These are phyloP conservation scores for Panzeria rudis DNA, from an alignment of 2,888 invertebrate species.

Conservation along the genomic window DNA sequence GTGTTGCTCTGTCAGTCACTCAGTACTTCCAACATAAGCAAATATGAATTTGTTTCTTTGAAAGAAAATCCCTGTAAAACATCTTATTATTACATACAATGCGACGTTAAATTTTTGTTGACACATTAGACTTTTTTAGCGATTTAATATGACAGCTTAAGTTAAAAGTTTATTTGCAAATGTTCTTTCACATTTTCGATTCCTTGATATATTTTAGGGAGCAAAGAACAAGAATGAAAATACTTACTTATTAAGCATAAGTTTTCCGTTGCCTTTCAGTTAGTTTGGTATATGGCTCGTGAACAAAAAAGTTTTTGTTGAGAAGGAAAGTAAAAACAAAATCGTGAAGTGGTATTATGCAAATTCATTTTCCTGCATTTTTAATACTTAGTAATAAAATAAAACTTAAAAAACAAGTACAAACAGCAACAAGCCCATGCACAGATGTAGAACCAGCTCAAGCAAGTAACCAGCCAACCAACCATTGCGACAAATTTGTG, in stretches of 20 bases:
- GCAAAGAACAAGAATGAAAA: not conserved
- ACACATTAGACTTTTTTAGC: not conserved
- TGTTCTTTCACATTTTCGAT: slow-evolving; percentile 31
- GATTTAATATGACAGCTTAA: slow-evolving; percentile 15
- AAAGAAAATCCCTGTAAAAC: not conserved
- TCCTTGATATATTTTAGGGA: not conserved
- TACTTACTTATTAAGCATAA: not conserved
- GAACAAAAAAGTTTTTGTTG: slow-evolving; percentile 39
- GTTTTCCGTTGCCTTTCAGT: slow-evolving; percentile 4
- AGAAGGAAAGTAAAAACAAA: not conserved
- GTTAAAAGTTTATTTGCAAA: slow-evolving; percentile 1
- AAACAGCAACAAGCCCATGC: not conserved
- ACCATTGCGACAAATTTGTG: slow-evolving; percentile 57
- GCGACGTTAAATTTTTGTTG: not conserved
- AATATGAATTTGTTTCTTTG: not conserved
- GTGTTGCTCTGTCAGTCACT: too few species aligned
- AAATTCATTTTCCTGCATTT: slow-evolving; percentile 37
- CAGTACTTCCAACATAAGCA: too few species aligned
- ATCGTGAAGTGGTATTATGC: slow-evolving; percentile 54
- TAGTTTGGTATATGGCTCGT: slow-evolving; percentile 27
- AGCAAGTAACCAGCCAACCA: slow-evolving; percentile 31
- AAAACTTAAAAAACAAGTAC: not conserved
- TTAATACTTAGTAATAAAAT: not conserved
- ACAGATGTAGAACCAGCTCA: not conserved
- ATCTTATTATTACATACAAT: not conserved